A percentile compares a stretch with the other conserved stretches of the same genome.
Evolutionary conservation across 2,888 invertebrate genomes (phyloP).

Genomic region (Biston betularia): DNA sequence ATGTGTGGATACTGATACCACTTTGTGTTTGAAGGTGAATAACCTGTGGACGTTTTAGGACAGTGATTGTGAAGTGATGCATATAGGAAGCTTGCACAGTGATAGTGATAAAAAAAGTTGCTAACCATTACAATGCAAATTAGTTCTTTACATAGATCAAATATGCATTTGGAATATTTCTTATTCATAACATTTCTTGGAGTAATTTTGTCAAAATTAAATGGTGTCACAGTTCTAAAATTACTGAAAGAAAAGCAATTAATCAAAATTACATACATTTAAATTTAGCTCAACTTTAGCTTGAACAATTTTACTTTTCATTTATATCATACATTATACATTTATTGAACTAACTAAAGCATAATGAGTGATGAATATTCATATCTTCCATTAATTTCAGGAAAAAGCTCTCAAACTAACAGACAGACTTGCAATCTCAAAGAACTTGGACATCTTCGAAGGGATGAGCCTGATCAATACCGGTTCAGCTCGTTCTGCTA

Average conservation of each 20-base stretch:
- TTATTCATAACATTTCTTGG: too few species aligned
- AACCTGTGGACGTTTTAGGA: conserved; percentile 48
- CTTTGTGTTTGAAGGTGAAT: conserved; percentile 88
- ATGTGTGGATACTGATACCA: conserved; percentile 86
- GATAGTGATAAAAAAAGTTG: conserved; percentile 18
- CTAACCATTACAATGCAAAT: neutral
- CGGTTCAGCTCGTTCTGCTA: conserved; percentile 77
- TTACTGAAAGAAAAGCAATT: too few species aligned
- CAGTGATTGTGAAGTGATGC: conserved; percentile 58
- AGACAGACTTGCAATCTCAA: conserved; percentile 84
- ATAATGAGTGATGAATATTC: conserved; percentile 25
- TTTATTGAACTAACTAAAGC: neutral
- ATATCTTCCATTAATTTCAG: conserved; percentile 62
- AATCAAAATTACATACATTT: too few species aligned
- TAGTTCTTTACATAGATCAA: neutral
- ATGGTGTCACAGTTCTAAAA: too few species aligned
- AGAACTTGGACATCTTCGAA: conserved; percentile 81
- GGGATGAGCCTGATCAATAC: conserved; percentile 84
- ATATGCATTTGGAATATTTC: too few species aligned
- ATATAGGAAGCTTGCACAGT: conserved; percentile 12
- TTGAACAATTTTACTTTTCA: too few species aligned
- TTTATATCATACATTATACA: too few species aligned
- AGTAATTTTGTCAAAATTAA: too few species aligned
- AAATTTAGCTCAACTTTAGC: too few species aligned
- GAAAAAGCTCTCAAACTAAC: conserved; percentile 87